Evolutionary conservation across 2,113 vertebrate species (phyloP).

Genomic region (Gambusia affinis): DNA sequence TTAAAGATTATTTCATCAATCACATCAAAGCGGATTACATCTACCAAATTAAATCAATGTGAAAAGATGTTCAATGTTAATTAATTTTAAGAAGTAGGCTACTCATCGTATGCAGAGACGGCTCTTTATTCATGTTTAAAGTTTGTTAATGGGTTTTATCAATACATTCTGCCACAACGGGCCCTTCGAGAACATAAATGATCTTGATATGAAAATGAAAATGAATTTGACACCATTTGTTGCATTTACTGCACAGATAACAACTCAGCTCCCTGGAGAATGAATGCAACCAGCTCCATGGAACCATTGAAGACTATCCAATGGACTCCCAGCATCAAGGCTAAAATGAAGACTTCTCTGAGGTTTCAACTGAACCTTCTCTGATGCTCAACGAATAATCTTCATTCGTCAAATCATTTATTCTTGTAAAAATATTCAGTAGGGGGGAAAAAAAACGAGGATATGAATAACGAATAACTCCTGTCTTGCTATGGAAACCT

Average conservation of each 20-base stretch:
- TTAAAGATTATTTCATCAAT: too few species aligned
- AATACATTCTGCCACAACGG: too few species aligned
- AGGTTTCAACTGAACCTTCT: constrained; percentile 32
- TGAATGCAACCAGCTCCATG: constrained; percentile 50
- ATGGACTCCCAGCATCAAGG: constrained; percentile 49
- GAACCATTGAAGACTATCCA: constrained; percentile 14
- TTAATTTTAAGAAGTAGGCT: too few species aligned
- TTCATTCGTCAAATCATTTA: constrained; percentile 24
- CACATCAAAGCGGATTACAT: too few species aligned
- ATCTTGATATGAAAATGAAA: too few species aligned
- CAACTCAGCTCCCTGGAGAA: constrained; percentile 52
- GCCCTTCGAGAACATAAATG: too few species aligned
- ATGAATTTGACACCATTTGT: not conserved
- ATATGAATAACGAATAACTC: constrained; percentile 49
- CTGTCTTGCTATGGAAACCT: constrained; percentile 35
- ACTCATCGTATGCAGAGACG: too few species aligned
- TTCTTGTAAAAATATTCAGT: constrained; percentile 4
- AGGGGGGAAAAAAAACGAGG: not conserved
- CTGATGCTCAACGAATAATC: constrained; percentile 3
- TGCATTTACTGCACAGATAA: constrained; percentile 53
- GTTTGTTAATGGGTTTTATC: too few species aligned
- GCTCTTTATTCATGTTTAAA: too few species aligned
- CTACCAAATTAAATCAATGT: too few species aligned
- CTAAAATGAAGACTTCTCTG: constrained; percentile 25
- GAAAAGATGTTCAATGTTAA: too few species aligned